phyloP scores from a whole-genome alignment of 2,113 vertebrate genomes.

The Athene cunicularia region DNA sequence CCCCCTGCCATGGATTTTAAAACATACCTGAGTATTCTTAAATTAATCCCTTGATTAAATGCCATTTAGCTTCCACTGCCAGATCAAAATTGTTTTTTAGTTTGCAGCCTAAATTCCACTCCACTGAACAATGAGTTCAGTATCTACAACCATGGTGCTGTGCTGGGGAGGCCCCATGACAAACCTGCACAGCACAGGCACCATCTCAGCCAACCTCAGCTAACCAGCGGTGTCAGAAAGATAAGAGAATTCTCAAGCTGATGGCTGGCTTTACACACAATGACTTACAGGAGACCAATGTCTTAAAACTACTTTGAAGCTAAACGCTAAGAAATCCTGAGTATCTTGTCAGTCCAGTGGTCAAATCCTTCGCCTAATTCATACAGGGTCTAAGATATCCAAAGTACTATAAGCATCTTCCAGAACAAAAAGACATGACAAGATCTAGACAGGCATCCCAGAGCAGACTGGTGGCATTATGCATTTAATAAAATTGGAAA shows the following conservation, averaged over 20 bases:
- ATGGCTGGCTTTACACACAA: not conserved
- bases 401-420: not conserved
- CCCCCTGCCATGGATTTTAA: not conserved
- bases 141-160: too few relatives aligned
- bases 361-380: not conserved
- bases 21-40: not conserved
- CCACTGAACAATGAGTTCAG: not conserved
- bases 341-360: not conserved
- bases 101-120: not conserved
- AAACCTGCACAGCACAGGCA: not conserved
- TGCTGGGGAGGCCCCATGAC: not conserved
- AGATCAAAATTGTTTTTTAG: not conserved
- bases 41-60: not conserved
- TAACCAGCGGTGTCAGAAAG: not conserved
- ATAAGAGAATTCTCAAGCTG: not conserved
- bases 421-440: not conserved
- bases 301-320: not conserved
- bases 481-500: not conserved
- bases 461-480: not conserved
- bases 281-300: not conserved
- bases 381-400: not conserved
- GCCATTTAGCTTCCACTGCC: not conserved
- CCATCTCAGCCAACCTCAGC: too few relatives aligned
- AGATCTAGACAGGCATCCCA: not conserved
- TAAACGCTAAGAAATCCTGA: not conserved